Evolutionary conservation across 2,113 vertebrate species (phyloP), one percentile per base, ranked within the genome.

Genomic region (Neomonachus schauinslandi): DNA sequence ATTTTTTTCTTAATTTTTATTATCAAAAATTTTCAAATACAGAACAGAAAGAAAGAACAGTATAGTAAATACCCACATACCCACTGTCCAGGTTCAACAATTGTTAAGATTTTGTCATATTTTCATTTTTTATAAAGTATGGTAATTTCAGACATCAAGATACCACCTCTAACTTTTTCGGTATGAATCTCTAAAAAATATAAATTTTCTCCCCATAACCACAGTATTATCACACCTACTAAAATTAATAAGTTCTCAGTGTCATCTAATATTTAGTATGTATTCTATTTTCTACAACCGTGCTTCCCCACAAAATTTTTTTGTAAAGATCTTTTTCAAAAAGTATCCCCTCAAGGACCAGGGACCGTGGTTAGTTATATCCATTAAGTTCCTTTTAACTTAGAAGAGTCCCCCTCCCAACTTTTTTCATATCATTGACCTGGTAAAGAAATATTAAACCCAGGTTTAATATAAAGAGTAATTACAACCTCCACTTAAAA

Each of bases 341-440:
- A 94, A 49, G 22, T 67, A 92, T 92, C 49, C 65, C 82, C 76
- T 89, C 67, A 69, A 96, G 69, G 39, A 93, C 76, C n/a, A 67
- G 10, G 4, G 51, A 76, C 46, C 74, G 24, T n/a, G 49, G 10
- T 71, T 84, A 31, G n/a, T 71, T 88, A 72, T 39, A 15, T 82
- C 51, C 42, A 69, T 65, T 65, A 81, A 33, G 15, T 72, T 24
- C 55, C 57, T 79, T 74, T 63, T 39, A 87, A 79, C 13, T 89
- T 72, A 65, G 53, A 93, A 90, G 26, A 74, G 46, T 22, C 31
- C 31, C 26, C 19, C 24, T 49, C 22, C 21, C 31, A 86, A 79
- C 18, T 65, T 93, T 71, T 83, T 90, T 33, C 46, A 6, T 46
- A 95, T 49, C 36, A 67, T 1, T 87, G 33, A 86, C 55, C 86